Conservation (phyloP, 2,888 invertebrate species). For the Rhagonycha lutea region DNA sequence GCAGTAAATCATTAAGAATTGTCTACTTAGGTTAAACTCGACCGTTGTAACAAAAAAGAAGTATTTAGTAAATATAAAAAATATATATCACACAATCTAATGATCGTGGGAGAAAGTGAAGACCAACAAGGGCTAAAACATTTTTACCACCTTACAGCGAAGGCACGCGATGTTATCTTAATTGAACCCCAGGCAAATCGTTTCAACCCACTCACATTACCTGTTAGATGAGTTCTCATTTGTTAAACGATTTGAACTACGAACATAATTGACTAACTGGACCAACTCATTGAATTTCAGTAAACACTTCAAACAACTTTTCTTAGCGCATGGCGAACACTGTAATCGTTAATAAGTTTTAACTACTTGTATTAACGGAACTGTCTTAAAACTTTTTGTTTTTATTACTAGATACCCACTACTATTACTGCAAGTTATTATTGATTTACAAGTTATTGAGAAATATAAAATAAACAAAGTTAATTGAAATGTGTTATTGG, state of each 20-base stretch:
- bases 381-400: not conserved
- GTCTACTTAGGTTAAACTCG: not conserved
- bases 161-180: conserved; percentile 37
- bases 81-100: conserved; percentile 11
- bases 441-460: not conserved
- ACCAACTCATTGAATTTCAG: conserved; percentile 29
- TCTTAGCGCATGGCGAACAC: not conserved
- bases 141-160: conserved; percentile 27
- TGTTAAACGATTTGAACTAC: conserved; percentile 36
- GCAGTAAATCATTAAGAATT: not conserved
- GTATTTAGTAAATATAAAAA: conserved; percentile 7
- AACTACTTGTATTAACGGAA: not conserved
- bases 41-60: not conserved
- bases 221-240: conserved; percentile 32
- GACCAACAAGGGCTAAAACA: conserved; percentile 21
- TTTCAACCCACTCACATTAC: conserved; percentile 31
- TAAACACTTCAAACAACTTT: conserved; percentile 25
- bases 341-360: not conserved
- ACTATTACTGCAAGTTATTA: not conserved
- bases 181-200: conserved; percentile 36
- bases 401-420: too few relatives aligned
- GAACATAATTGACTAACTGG: conserved; percentile 29
- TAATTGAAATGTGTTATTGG: not conserved
- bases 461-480: not conserved
- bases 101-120: conserved; percentile 27